These are phyloP conservation scores for Hormaphis cornu DNA, from an alignment of 1,140 invertebrate genomes.

Conservation along the genomic window DNA sequence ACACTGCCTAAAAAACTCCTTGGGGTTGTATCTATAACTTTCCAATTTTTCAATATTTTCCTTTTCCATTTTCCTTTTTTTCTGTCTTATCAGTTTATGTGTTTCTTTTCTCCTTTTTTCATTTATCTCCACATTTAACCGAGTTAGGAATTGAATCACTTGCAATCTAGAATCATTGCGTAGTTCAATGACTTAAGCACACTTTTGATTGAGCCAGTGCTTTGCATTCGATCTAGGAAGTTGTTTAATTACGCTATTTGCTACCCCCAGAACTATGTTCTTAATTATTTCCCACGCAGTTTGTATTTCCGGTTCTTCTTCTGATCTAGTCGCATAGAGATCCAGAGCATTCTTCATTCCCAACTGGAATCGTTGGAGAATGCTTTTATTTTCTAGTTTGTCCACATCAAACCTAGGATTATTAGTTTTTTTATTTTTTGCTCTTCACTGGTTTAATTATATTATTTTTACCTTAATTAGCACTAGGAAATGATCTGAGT, in stretches of 20 bases:
- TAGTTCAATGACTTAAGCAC: background rate
- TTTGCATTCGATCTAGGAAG: too few relatives aligned
- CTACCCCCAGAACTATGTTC: background rate
- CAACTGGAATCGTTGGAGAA: background rate
- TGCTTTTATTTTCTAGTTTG: background rate
- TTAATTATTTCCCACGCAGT: background rate
- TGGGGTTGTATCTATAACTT: background rate
- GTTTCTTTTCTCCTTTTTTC: background rate
- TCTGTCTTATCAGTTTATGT: constrained; percentile 1
- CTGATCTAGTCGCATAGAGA: background rate
- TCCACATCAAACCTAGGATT: background rate
- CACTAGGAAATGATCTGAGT: constrained; percentile 27
- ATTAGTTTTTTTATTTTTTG: background rate
- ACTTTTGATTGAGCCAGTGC: background rate
- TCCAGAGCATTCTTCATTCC: background rate
- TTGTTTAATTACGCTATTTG: background rate
- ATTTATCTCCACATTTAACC: background rate
- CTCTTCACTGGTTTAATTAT: background rate
- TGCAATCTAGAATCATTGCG: background rate
- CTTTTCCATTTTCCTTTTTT: constrained; percentile 12
- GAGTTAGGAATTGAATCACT: background rate
- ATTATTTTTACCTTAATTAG: constrained; percentile 13
- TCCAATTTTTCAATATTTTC: background rate
- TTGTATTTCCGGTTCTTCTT: background rate
- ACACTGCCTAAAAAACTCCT: background rate